Evolutionary conservation across 1,140 invertebrate species (phyloP).

Genomic region (Brachionus calyciflorus): DNA sequence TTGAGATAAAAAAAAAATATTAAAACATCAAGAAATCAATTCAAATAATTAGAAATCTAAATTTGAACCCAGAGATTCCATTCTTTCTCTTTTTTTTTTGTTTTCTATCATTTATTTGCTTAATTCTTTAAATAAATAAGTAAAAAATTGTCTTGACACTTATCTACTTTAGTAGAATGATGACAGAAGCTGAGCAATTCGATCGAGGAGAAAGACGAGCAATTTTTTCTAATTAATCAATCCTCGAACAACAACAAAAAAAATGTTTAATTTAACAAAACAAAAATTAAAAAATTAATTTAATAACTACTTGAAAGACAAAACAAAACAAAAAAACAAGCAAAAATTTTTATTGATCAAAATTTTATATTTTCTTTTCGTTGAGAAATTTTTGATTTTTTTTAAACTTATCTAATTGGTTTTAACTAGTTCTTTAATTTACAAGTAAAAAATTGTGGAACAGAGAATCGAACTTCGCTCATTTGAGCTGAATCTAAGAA

Average conservation of each 20-base stretch:
- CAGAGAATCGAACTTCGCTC: too few relatives aligned
- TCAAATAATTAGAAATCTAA: slow-evolving; percentile 19
- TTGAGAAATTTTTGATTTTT: too few relatives aligned
- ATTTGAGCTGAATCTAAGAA: too few relatives aligned
- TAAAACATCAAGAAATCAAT: slow-evolving; percentile 7
- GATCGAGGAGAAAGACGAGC: slow-evolving; percentile 33
- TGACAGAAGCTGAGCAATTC: too few relatives aligned
- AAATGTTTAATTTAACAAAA: neutral
- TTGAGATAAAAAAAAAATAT: too few relatives aligned
- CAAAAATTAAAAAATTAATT: slow-evolving; percentile 36
- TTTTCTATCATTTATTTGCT: neutral
- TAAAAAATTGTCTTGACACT: slow-evolving; percentile 21
- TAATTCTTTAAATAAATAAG: slow-evolving; percentile 4
- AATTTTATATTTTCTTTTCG: too few relatives aligned
- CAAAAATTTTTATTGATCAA: too few relatives aligned
- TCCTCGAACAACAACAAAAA: too few relatives aligned
- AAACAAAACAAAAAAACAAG: neutral
- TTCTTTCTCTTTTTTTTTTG: neutral
- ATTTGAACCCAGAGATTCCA: neutral
- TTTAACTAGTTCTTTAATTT: too few relatives aligned
- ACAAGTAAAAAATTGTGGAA: too few relatives aligned
- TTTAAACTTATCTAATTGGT: too few relatives aligned
- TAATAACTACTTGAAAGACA: neutral
- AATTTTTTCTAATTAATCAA: slow-evolving; percentile 30
- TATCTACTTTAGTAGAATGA: too few relatives aligned